Percentiles rank a stretch among this genome's conserved stretches.
phyloP scores from a whole-genome alignment of 2,113 vertebrate species.

The Microcebus ravelobensis region DNA sequence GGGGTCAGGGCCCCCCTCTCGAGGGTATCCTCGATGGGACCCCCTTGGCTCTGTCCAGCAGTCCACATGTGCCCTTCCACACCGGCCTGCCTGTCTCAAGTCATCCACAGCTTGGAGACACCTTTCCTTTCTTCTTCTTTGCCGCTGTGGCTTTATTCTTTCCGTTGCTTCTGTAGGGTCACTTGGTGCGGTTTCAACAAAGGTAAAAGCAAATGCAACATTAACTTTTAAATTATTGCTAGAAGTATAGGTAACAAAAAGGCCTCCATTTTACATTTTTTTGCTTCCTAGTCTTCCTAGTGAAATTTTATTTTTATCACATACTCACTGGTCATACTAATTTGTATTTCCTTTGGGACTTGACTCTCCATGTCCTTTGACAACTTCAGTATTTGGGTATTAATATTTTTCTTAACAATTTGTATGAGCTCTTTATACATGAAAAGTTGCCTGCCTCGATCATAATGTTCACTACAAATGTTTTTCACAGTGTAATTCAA shows the following conservation, averaged over 20 bases:
- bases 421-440: neutral
- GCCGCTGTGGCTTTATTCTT: neutral
- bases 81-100: neutral
- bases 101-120: neutral
- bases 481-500: neutral
- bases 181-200: neutral
- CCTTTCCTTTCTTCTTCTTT: neutral
- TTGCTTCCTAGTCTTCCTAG: neutral
- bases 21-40: neutral
- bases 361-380: neutral
- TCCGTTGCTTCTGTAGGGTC: neutral
- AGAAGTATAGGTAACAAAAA: neutral
- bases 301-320: neutral
- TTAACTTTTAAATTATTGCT: neutral
- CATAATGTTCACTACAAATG: neutral
- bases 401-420: neutral
- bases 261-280: neutral
- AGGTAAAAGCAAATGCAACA: neutral
- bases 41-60: rapidly evolving
- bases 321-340: neutral
- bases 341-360: neutral
- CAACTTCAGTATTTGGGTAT: neutral
- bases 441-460: neutral
- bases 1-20: neutral
- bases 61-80: rapidly evolving